phyloP scores from a whole-genome alignment of 1,140 invertebrate genomes.

The Bombus affinis region DNA sequence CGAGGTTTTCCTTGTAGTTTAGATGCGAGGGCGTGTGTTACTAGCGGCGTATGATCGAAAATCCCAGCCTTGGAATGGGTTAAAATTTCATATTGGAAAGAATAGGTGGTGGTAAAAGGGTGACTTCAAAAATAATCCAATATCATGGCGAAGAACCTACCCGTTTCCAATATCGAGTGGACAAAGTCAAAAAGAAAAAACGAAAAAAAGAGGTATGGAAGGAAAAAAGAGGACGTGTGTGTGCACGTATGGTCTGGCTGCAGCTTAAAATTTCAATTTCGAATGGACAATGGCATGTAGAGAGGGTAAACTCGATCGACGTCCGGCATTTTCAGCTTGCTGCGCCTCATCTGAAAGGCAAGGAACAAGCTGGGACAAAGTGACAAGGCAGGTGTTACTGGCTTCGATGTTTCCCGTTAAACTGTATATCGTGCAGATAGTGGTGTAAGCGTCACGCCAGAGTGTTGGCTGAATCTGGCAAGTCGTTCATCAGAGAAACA shows the following conservation, averaged over 20 bases:
- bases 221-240: not conserved
- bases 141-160: not conserved
- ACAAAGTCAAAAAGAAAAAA: not conserved
- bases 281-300: not conserved
- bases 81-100: constrained; percentile 16
- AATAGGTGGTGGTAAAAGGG: not conserved
- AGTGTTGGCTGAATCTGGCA: constrained; percentile 58
- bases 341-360: not conserved
- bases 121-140: not conserved
- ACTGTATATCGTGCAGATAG: constrained; percentile 26
- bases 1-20: not conserved
- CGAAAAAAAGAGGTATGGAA: too few species aligned
- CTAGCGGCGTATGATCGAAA: not conserved
- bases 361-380: constrained; percentile 19
- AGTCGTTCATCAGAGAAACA: constrained; percentile 59
- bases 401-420: constrained; percentile 33
- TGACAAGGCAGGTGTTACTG: constrained; percentile 20
- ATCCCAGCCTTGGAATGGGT: too few species aligned
- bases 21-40: not conserved
- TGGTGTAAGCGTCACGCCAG: constrained; percentile 4
- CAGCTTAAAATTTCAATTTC: constrained; percentile 30
- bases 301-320: constrained; percentile 1
- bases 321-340: constrained; percentile 9
- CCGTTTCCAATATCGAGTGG: constrained; percentile 27
- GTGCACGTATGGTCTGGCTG: too few species aligned